phyloP scores from a whole-genome alignment of 2,113 vertebrate genomes.

The Passer domesticus region DNA sequence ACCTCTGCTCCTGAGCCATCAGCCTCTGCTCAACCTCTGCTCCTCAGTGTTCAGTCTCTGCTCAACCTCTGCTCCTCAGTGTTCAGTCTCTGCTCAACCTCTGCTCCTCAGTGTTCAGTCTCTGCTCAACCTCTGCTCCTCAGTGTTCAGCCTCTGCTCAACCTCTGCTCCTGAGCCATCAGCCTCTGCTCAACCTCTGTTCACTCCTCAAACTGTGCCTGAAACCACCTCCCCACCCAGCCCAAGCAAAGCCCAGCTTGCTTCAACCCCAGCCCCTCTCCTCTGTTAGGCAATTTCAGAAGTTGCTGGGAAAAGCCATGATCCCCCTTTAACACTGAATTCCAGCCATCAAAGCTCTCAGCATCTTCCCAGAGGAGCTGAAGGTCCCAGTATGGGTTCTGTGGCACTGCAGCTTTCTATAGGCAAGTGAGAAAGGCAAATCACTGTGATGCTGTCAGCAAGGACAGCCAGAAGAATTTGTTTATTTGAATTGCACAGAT shows the following conservation, averaged over 20 bases:
- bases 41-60: neutral
- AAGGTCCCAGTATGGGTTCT: neutral
- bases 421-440: neutral
- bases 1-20: neutral
- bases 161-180: neutral
- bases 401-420: neutral
- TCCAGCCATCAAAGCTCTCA: constrained; percentile 13
- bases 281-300: neutral
- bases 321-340: neutral
- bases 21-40: neutral
- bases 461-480: neutral
- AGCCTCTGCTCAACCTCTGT: neutral
- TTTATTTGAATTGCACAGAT: constrained; percentile 44
- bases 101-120: neutral
- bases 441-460: neutral
- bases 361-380: constrained; percentile 16
- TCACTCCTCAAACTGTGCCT: neutral
- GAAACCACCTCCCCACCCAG: neutral
- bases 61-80: neutral
- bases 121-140: neutral
- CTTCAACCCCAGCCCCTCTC: neutral
- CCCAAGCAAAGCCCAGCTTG: neutral
- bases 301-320: constrained; percentile 5
- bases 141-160: neutral
- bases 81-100: neutral